Base-by-base conservation (phyloP, 2,113 vertebrate genomes). In the Athene noctua region DNA sequence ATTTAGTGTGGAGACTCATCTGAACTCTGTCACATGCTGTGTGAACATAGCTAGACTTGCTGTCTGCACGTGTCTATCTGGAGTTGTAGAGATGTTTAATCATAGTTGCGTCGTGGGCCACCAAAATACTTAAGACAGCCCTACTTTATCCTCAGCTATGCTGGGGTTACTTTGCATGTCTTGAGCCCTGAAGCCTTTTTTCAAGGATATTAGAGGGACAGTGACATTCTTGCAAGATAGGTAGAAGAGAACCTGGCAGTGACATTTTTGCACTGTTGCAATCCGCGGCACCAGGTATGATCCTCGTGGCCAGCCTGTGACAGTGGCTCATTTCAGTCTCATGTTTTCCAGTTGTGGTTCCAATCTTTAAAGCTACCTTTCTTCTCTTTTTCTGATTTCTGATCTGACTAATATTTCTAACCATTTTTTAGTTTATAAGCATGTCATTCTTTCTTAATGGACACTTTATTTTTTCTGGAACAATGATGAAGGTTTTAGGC, bases 201-300 rank as follows among this genome's bases (percentile, higher is more conserved):
- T n/a, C 49, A 77, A 47, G 63, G 49, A 51, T 62, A 6, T 70
- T n/a, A 34, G 51, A 73, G 63, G 78, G 49, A 36, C 5, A 11
- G 32, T 54, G 38, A 25, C 17, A 20, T 58, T 72, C 38, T 46
- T 55, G 30, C 18, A 58, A 52, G 21, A 52, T 62, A 22, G 26
- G 40, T 32, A 21, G 49, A 65, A 63, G 15, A 63, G 8, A 59
- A 59, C 58, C n/a, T 32, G 46, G 26, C 63, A 83, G 32, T 25
- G 38, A 59, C 4, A 4, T 18, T 67, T 86, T 44, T 42, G 34
- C 21, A 6, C 38, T 26, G 32, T 30, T 72, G 30, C 32, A 80
- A 3, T 38, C 52, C 66, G 5, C 0, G 0, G 58, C 34, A 40
- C 13, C 51, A 75, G 38, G 11, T 32, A 4, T 0, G 1, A 51